Conservation (phyloP, 37 sponge, comb jelly and placozoan species). For the Haliclona indistincta region DNA sequence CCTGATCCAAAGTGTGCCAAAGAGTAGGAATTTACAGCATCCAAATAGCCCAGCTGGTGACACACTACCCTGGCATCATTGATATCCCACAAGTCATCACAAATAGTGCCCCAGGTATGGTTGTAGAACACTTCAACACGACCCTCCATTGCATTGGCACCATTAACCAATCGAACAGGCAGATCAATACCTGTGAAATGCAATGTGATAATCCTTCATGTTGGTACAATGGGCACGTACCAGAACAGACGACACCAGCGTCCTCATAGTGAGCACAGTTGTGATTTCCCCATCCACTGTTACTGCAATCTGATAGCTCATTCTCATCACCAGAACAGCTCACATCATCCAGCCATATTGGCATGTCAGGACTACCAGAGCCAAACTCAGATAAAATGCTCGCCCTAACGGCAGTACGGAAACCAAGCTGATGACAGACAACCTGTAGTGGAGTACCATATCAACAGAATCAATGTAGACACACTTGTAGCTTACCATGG, state of each 20-base stretch:
- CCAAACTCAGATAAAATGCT: constrained; percentile 28
- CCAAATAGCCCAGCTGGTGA: constrained; percentile 54
- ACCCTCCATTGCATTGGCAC: constrained; percentile 1
- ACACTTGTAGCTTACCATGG: constrained; percentile 56
- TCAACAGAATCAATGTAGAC: constrained; percentile 2
- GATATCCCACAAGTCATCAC: constrained; percentile 49
- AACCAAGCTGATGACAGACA: constrained; percentile 60
- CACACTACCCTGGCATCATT: constrained; percentile 50
- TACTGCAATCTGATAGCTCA: constrained; percentile 15
- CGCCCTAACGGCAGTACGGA: constrained; percentile 13
- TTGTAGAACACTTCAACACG: constrained; percentile 13
- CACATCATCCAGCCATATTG: constrained; percentile 45
- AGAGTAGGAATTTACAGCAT: constrained; percentile 14
- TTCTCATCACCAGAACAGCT: constrained; percentile 31
- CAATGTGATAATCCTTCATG: neutral
- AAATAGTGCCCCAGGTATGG: constrained; percentile 37
- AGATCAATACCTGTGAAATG: neutral
- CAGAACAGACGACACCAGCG: constrained; percentile 40
- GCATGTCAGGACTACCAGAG: constrained; percentile 2
- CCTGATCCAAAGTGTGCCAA: constrained; percentile 58
- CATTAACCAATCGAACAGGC: constrained; percentile 17
- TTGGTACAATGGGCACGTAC: constrained; percentile 24
- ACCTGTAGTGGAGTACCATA: neutral
- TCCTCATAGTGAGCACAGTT: constrained; percentile 38
- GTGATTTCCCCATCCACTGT: constrained; percentile 14